Evolutionary conservation across 2,888 invertebrate genomes (phyloP), one percentile per base, ranked within the genome.

Genomic region (Hirtodrosophila confusa): DNA sequence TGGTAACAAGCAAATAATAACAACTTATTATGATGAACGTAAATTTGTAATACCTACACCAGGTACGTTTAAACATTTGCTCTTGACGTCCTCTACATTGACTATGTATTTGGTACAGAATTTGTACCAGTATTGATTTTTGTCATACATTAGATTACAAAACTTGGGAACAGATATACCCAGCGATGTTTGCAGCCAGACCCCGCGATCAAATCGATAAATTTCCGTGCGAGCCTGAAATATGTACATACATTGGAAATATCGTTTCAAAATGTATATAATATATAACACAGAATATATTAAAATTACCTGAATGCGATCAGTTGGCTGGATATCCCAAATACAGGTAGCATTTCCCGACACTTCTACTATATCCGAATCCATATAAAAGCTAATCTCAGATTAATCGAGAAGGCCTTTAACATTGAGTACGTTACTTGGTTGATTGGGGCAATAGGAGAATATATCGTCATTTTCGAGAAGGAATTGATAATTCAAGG

Each of bases 121-220:
- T n/a, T n/a, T n/a, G n/a, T n/a, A n/a, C n/a, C n/a, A n/a, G n/a
- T n/a, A n/a, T n/a, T n/a, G n/a, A n/a, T n/a, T n/a, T n/a, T n/a
- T n/a, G n/a, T n/a, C n/a, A n/a, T n/a, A n/a, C n/a, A n/a, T n/a
- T n/a, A n/a, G n/a, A n/a, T n/a, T n/a, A n/a, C n/a, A n/a, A n/a
- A n/a, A n/a, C n/a, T n/a, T n/a, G n/a, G n/a, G n/a, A n/a, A n/a
- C n/a, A n/a, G n/a, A n/a, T n/a, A n/a, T n/a, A n/a, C n/a, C n/a
- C n/a, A n/a, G n/a, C n/a, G n/a, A n/a, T n/a, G n/a, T 62, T 23
- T 31, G 40, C 7, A 9, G 11, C 73, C 73, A 73, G 4, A 1
- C 6, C 1, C 66, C 50, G 3, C 70, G 44, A 3, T 70, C 58
- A 24, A 37, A 49, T 1, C 12, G 44, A n/a, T 8, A 31, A 0